phyloP scores from a whole-genome alignment of 2,888 invertebrate species.

The Chrysomela aeneicollis region DNA sequence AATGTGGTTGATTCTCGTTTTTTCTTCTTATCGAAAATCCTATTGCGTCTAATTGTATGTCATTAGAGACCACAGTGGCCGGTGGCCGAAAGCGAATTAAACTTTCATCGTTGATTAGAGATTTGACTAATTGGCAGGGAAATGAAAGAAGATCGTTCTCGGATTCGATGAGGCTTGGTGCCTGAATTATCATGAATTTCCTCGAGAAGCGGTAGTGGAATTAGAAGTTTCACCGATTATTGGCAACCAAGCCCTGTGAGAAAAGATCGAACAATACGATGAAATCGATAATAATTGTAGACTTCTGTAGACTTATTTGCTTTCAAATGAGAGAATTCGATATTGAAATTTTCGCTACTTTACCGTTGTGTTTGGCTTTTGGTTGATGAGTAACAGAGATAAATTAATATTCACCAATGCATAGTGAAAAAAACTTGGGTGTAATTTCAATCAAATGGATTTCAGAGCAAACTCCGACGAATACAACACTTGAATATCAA shows the following conservation, averaged over 20 bases:
- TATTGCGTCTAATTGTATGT: slow-evolving; percentile 17
- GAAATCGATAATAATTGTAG: too few species aligned
- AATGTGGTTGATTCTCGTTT: slow-evolving; percentile 6
- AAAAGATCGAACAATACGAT: too few species aligned
- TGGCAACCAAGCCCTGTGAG: background rate
- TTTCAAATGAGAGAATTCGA: too few species aligned
- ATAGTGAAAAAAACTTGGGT: too few species aligned
- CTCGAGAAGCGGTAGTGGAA: background rate
- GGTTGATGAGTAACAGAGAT: too few species aligned
- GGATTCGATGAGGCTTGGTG: background rate
- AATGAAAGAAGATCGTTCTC: background rate
- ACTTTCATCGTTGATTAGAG: slow-evolving; percentile 17
- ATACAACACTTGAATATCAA: too few species aligned
- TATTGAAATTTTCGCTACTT: too few species aligned
- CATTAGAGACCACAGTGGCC: slow-evolving; percentile 15
- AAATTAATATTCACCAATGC: too few species aligned
- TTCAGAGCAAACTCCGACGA: too few species aligned
- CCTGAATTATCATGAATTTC: background rate
- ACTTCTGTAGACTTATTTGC: too few species aligned
- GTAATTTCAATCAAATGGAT: too few species aligned
- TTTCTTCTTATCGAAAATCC: slow-evolving; percentile 13
- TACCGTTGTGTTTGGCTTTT: too few species aligned
- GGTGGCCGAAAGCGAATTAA: slow-evolving; percentile 7
- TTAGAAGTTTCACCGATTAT: background rate
- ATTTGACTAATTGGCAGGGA: slow-evolving; percentile 19